phyloP scores from a whole-genome alignment of 1,140 invertebrate species.

The Neodiprion pinetum region DNA sequence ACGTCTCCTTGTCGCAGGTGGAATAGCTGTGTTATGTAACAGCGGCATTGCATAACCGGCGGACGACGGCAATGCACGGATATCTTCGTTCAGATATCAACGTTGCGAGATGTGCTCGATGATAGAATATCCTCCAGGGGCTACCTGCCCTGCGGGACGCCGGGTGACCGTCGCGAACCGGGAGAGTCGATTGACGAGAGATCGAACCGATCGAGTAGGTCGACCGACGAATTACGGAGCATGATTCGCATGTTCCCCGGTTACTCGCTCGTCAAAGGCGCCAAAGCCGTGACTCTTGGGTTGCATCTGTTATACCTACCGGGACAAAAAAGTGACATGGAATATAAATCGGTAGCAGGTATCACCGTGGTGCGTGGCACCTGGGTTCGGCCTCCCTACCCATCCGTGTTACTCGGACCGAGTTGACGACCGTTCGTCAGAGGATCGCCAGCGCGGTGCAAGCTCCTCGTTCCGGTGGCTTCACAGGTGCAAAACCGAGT shows the following conservation, averaged over 20 bases:
- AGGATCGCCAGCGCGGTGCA: background rate
- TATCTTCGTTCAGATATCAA: conserved; percentile 29
- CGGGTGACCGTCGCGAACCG: conserved; percentile 35
- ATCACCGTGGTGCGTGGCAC: too few relatives aligned
- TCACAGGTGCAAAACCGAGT: background rate
- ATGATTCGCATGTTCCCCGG: conserved; percentile 54
- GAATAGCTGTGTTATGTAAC: conserved; percentile 15
- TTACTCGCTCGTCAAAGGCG: conserved; percentile 15
- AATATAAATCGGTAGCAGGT: too few relatives aligned
- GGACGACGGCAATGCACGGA: conserved; percentile 10
- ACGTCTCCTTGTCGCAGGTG: conserved; percentile 11
- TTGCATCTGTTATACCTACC: too few relatives aligned
- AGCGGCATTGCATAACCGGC: conserved; percentile 26
- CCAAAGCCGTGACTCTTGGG: too few relatives aligned
- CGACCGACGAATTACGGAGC: conserved; percentile 54
- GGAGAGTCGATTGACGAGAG: conserved; percentile 37
- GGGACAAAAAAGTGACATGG: too few relatives aligned
- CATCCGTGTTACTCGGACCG: too few relatives aligned
- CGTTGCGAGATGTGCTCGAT: conserved; percentile 28
- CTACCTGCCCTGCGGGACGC: conserved; percentile 48
- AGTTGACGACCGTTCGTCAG: background rate
- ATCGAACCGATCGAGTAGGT: conserved; percentile 35
- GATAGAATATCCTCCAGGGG: conserved; percentile 45
- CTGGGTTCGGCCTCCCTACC: too few relatives aligned
- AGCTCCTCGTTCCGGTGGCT: background rate